Evolutionary conservation across 2,113 vertebrate species (phyloP).

Genomic region (Benthochromis sp.): DNA sequence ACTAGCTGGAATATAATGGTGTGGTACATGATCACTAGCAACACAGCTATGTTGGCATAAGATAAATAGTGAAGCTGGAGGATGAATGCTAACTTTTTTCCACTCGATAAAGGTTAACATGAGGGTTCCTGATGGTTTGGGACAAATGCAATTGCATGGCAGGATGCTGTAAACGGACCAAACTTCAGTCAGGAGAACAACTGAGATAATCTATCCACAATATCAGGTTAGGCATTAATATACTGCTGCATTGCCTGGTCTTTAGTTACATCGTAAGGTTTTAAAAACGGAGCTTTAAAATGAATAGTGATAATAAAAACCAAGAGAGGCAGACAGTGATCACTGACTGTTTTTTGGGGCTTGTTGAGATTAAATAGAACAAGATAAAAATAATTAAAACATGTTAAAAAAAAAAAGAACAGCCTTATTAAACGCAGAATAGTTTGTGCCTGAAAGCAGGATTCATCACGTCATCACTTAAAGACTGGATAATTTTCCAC

Average conservation of each 20-base stretch:
- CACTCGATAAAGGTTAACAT: not conserved
- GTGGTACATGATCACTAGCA: not conserved
- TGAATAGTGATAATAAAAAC: not conserved
- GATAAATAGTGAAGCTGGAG: not conserved
- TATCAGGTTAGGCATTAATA: not conserved
- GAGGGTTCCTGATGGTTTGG: not conserved
- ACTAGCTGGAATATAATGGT: not conserved
- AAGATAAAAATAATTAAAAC: not conserved
- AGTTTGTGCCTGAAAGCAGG: not conserved
- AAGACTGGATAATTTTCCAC: not conserved
- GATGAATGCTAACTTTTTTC: not conserved
- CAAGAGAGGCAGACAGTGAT: not conserved
- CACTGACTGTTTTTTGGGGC: not conserved
- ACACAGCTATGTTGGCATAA: not conserved
- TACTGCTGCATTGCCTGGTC: not conserved
- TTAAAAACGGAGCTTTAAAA: not conserved
- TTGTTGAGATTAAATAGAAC: not conserved
- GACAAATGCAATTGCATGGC: not conserved
- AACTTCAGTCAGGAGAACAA: not conserved
- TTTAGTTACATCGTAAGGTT: not conserved
- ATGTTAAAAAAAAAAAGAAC: fast-evolving
- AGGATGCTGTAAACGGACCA: not conserved
- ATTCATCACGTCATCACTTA: not conserved
- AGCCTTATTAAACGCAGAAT: not conserved
- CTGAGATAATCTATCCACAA: not conserved